These are phyloP conservation scores for Spodoptera exigua DNA, from an alignment of 2,888 invertebrate species.

Conservation along the genomic window DNA sequence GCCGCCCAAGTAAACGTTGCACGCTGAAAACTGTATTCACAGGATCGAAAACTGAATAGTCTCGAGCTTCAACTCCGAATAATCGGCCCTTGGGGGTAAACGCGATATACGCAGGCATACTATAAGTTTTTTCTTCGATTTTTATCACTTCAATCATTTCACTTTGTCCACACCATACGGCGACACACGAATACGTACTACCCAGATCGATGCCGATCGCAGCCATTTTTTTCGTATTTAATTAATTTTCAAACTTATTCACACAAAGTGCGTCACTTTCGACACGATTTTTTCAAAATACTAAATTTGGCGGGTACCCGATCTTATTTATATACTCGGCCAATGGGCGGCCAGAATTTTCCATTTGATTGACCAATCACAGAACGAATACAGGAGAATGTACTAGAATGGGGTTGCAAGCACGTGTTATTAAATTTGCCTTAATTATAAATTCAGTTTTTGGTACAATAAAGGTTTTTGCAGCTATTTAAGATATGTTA, in stretches of 20 bases:
- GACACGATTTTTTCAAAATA: constrained; percentile 50
- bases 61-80: constrained; percentile 78
- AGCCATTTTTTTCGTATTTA: constrained; percentile 65
- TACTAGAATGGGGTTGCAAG: constrained; percentile 73
- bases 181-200: constrained; percentile 76
- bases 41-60: constrained; percentile 72
- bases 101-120: constrained; percentile 78
- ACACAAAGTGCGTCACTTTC: neutral
- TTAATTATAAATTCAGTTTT: neutral
- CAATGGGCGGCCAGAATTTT: constrained; percentile 73
- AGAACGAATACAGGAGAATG: constrained; percentile 53
- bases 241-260: no score
- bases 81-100: constrained; percentile 72
- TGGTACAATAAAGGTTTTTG: no score
- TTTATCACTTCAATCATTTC: constrained; percentile 75
- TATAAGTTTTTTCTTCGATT: constrained; percentile 75
- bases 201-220: constrained; percentile 82
- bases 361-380: constrained; percentile 71
- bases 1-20: constrained; percentile 77
- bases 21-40: constrained; percentile 76
- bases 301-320: constrained; percentile 56
- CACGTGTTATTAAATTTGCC: constrained; percentile 16
- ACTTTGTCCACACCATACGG: constrained; percentile 69
- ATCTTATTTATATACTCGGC: constrained; percentile 71
- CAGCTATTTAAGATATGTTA: no score